Base-by-base conservation (phyloP, 2,797 vertebrate species). In the Hyperoplus lanceolatus region DNA sequence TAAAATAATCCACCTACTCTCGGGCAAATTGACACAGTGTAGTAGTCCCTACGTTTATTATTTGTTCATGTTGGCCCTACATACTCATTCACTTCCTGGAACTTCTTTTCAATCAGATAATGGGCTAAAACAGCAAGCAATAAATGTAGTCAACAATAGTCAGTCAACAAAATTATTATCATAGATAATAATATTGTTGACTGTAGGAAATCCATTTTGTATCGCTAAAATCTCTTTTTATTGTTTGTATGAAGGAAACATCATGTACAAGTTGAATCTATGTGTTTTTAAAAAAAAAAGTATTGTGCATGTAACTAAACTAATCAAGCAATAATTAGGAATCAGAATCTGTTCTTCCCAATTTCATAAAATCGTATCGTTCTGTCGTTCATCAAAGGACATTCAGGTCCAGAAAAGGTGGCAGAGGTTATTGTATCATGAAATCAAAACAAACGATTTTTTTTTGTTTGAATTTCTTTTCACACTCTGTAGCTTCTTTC, bases 1-100 rank as follows among this genome's bases (percentile, higher is more conserved):
- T 77, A 81, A 90, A 92, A 91, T 91, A 89, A 94, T 91, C 84
- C 77, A 61, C 50, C 59, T 2, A 50, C 51, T 80, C 61, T 75
- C 82, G 74, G 67, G 77, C 84, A 84, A 73, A 67, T 77, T 80
- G 45, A 81, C 75, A 78, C 81, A 1, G 48, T 50, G 36, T 73
- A 56, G 51, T 61, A 56, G 55, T 61, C 43, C 71, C 41, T 41
- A 3, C 68, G 75, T 75, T 15, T 81, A 39, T 62, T 82, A 75
- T 87, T 85, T 89, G 73, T 85, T 83, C 58, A 75, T 77, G 73
- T 80, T 87, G 70, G 71, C 77, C 77, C 51, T 64, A 51, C 50
- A 55, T 45, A 69, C 29, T 45, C 43, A 10, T 60, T 54, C 18
- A 73, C 58, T 38, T 79, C 57, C 38, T 72, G 61, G 55, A 54